Conservation (phyloP, 2,797 vertebrate genomes). For the Sebastes hubbsi region DNA sequence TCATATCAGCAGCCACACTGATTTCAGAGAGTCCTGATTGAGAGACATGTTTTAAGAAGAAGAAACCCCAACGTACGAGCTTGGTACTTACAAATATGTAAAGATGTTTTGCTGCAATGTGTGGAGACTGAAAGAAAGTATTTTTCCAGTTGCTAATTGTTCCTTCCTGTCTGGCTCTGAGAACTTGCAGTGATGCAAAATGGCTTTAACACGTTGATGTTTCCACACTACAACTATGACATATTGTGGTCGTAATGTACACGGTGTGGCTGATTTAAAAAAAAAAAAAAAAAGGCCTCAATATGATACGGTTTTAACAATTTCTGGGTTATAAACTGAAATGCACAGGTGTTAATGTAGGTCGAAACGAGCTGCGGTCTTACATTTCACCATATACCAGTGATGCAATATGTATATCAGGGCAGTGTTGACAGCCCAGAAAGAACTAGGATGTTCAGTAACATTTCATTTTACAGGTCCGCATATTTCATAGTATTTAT, state of each 20-base stretch:
- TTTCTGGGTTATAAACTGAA: neutral
- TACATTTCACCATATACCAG: neutral
- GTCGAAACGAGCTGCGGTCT: neutral
- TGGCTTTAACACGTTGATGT: neutral
- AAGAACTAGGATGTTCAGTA: too few species aligned
- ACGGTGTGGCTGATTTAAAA: neutral
- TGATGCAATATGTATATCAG: neutral
- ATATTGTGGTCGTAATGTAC: neutral
- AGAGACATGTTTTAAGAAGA: neutral
- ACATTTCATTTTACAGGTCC: too few species aligned
- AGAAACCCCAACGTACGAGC: neutral
- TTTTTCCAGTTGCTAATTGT: neutral
- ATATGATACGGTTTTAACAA: neutral
- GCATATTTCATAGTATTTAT: too few species aligned
- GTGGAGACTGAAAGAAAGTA: conserved; percentile 5
- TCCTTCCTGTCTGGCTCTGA: neutral
- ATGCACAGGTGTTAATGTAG: neutral
- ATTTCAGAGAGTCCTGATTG: conserved; percentile 18
- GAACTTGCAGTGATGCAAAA: neutral
- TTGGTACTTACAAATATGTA: neutral
- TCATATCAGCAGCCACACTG: conserved; percentile 55
- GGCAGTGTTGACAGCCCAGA: neutral
- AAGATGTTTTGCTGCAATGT: neutral
- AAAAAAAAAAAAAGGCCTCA: neutral
- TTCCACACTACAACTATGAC: neutral